Evolutionary conservation across 2,888 invertebrate species (phyloP).

Genomic region (Trissolcus japonicus): DNA sequence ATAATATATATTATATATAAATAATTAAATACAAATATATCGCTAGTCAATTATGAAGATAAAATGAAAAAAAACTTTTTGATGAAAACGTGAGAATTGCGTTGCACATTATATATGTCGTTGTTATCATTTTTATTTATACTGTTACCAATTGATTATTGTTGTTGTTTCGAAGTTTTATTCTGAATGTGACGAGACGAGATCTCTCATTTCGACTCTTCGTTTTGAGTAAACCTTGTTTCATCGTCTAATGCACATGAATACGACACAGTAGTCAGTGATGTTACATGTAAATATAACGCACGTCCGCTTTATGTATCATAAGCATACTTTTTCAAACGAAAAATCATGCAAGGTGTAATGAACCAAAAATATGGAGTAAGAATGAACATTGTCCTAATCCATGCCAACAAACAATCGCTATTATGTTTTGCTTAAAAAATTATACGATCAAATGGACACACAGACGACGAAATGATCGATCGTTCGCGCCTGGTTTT

Average conservation of each 20-base stretch:
- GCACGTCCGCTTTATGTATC: conserved; percentile 50
- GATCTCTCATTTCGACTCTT: conserved; percentile 24
- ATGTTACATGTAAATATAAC: conserved; percentile 50
- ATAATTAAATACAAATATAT: conserved; percentile 57
- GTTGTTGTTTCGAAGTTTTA: conserved; percentile 43
- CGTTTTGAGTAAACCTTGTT: conserved; percentile 20
- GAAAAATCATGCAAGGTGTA: conserved; percentile 10
- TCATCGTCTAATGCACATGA: conserved; percentile 32
- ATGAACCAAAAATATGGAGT: conserved; percentile 11
- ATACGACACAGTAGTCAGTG: conserved; percentile 41
- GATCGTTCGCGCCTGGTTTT: conserved; percentile 46
- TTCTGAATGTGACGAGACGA: conserved; percentile 26
- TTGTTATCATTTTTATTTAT: conserved; percentile 49
- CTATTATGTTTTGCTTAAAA: conserved; percentile 14
- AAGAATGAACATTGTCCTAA: conserved; percentile 42
- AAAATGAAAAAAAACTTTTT: conserved; percentile 62
- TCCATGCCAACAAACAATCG: conserved; percentile 44
- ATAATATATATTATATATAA: conserved; percentile 39
- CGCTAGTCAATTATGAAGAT: conserved; percentile 75
- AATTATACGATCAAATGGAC: neutral
- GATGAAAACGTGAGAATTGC: conserved; percentile 48
- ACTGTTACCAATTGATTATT: conserved; percentile 41
- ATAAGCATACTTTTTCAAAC: conserved; percentile 38
- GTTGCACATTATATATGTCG: conserved; percentile 45
- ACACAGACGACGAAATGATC: neutral